Evolutionary conservation across 2,113 vertebrate species (phyloP).

Genomic region (Rallus limicola): DNA sequence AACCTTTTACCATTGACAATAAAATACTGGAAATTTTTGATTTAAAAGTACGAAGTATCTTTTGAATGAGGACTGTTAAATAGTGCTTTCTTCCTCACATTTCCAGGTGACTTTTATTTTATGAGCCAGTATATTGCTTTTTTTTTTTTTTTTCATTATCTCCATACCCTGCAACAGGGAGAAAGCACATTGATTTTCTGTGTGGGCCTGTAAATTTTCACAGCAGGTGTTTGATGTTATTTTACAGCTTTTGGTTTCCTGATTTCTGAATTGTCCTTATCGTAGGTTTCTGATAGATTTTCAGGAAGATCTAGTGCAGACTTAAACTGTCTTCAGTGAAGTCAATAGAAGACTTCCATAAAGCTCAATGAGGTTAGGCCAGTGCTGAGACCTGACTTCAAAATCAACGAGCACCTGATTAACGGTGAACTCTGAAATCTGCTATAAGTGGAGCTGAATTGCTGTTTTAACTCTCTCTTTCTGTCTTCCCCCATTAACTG

Average conservation of each 20-base stretch:
- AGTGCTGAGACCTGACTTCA: background rate
- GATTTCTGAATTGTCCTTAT: background rate
- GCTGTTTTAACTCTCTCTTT: background rate
- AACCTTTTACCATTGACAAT: background rate
- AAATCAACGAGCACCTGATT: background rate
- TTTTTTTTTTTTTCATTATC: background rate
- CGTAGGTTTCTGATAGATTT: background rate
- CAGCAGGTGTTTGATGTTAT: background rate
- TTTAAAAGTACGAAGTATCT: background rate
- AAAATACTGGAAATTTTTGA: background rate
- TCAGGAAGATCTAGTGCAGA: background rate
- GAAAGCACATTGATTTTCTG: conserved; percentile 10
- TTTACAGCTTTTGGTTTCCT: background rate
- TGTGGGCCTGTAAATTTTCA: background rate
- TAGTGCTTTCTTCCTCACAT: background rate
- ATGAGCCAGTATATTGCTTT: background rate
- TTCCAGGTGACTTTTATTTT: background rate
- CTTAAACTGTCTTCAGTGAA: background rate
- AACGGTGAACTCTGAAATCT: background rate
- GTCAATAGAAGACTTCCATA: background rate
- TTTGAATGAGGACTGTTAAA: background rate
- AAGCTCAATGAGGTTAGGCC: background rate
- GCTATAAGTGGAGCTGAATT: background rate
- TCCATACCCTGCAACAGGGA: background rate
- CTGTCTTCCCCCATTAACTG: background rate